Base-by-base conservation (phyloP, 2,113 vertebrate genomes). In the Peromyscus maniculatus region DNA sequence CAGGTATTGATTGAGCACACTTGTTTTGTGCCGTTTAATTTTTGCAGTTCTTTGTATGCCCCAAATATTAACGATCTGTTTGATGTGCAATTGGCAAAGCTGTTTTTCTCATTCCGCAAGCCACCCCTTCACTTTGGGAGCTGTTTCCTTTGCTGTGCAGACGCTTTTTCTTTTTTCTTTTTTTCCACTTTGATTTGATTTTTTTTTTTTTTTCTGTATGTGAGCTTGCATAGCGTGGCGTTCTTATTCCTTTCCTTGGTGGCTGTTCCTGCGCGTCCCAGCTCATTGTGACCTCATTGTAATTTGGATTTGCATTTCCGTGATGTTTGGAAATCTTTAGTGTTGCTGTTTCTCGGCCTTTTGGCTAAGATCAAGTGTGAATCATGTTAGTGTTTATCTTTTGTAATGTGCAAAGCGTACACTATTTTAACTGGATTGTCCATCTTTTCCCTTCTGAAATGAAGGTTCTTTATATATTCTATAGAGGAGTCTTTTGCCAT, bases 301-400 rank as follows among this genome's bases (percentile, higher is more conserved):
- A 84, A 84, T 84, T 84, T 57, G 11, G 22, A 57, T 22, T 22
- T 64, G n/a, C 15, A 19, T 46, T 28, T 84, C 82, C n/a, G 59
- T 64, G 59, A 43, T 17, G 15, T 28, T 64, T 46, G 64, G 59
- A 43, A 31, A 10, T 43, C 13, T 19, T 43, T 57, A 31, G 24
- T 4, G n/a, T 43, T 64, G 59, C 59, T 26, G 1, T 64, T 64
- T 43, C 24, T 66, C 82, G 19, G 59, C 15, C n/a, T 64, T 43
- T 46, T 84, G 24, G 82, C 82, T 84, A 84, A 64, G n/a, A 84
- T 43, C 82, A 64, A 64, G 82, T 84, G 82, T 84, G 82, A 84
- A 66, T 84, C 59, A 84, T 66, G 82, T 31, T 84, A 19, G 24
- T 84, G 82, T 64, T 64, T 84, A 84, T 84, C 62, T 84, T 66